phyloP scores from a whole-genome alignment of 2,888 invertebrate species.

The Diaprepes abbreviatus region DNA sequence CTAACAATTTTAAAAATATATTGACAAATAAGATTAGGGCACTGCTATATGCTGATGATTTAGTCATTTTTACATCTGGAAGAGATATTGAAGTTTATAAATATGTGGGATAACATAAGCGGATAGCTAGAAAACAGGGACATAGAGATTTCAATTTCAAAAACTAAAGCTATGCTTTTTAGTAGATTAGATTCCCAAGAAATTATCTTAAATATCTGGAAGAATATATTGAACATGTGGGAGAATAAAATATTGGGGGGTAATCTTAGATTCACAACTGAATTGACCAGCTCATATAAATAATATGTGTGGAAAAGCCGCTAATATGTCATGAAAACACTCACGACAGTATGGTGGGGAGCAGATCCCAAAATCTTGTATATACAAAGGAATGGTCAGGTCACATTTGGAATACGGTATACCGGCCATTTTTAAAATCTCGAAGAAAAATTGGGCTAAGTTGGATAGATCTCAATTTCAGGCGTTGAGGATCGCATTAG shows the following conservation, averaged over 20 bases:
- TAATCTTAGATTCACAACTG: background rate
- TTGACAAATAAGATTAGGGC: background rate
- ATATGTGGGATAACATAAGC: background rate
- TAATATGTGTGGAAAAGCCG: background rate
- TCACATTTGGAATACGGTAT: background rate
- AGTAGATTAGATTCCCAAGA: no score
- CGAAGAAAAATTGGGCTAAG: no score
- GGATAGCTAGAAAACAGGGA: background rate
- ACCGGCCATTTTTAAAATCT: no score
- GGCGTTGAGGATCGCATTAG: no score
- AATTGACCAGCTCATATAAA: background rate
- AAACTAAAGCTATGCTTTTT: background rate
- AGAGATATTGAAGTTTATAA: background rate
- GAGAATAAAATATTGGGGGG: conserved; percentile 13
- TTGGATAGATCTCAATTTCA: background rate
- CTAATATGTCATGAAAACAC: conserved; percentile 2
- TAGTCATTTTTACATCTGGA: background rate
- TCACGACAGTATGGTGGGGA: conserved; percentile 19
- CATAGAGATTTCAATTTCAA: background rate
- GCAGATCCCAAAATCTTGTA: background rate
- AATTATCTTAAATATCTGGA: background rate
- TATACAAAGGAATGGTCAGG: background rate
- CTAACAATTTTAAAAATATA: no score
- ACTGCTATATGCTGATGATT: background rate
- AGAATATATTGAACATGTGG: background rate